Evolutionary conservation across 2,888 invertebrate genomes (phyloP), one percentile per base, ranked within the genome.

Genomic region (Toxonevra muliebris): DNA sequence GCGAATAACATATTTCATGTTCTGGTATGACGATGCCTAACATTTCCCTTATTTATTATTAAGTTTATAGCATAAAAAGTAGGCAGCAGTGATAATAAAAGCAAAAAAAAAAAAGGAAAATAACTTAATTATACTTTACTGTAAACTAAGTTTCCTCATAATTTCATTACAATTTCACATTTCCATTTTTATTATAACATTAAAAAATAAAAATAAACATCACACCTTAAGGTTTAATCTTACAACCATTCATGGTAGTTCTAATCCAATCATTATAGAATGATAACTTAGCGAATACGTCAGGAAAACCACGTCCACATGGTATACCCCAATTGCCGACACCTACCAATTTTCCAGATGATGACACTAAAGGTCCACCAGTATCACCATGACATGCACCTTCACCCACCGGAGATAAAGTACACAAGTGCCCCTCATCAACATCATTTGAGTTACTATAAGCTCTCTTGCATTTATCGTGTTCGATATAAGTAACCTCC

Each of bases 361-460:
- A 65, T 30, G 79, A 76, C 2, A 83, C 79, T 52, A 85, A 64
- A 0, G 85, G 83, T 7, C 82, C 82, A 11, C 86, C 85, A 13
- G 78, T 77, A 66, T 85, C 84, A 3, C 84, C 81, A 68, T 80
- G 78, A 53, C 82, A 83, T 43, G 78, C 87, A 0, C 90, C 90
- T 69, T 87, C 85, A 0, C 82, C 80, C 41, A 85, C 82, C 0
- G 85, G 86, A 0, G 79, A 74, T 15, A 87, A 78, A 0, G 89
- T 88, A 71, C 90, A 90, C 30, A 90, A 82, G 74, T 90, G 89
- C 0, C 89, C 87, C 20, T 86, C 79, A 73, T 87, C 89, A 0
- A 89, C 86, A 0, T 86, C 86, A 57, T 84, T 82, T 10, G 85
- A 78, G 11, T 75, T 65, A 0, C 64, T 67, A 8, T 77, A 78